Percentiles rank a stretch among this genome's conserved stretches.
Conservation (phyloP, 2,797 vertebrate genomes). For the Macrochelys suwanniensis region DNA sequence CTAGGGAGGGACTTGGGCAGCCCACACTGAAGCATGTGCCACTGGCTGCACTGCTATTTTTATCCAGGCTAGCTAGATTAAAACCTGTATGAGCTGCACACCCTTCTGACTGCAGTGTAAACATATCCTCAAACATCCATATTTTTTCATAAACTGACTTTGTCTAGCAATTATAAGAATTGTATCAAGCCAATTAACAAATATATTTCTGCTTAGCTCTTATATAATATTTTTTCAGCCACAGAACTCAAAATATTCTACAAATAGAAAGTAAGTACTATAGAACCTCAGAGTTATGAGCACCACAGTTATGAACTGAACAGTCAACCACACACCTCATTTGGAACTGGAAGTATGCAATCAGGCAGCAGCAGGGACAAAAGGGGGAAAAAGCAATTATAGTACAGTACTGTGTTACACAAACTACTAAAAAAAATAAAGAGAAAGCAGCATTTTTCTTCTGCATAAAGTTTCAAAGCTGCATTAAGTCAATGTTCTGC, state of each 20-base stretch:
- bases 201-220: background rate
- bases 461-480: no score
- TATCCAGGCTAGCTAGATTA: background rate
- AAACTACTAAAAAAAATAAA: no score
- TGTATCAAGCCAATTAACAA: background rate
- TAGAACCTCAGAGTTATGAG: no score
- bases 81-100: background rate
- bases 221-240: accelerated
- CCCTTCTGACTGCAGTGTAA: background rate
- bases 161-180: background rate
- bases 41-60: background rate
- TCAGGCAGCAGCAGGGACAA: no score
- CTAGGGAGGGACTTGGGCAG: background rate
- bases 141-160: background rate
- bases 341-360: no score
- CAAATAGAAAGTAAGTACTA: background rate
- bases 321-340: no score
- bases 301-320: no score
- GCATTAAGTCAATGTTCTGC: no score
- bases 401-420: no score
- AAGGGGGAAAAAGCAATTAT: no score
- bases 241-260: background rate
- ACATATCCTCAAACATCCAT: background rate
- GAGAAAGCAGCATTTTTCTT: no score
- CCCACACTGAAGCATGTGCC: background rate